Base-by-base conservation (phyloP, 2,113 vertebrate species). In the Ramphastos sulfuratus region DNA sequence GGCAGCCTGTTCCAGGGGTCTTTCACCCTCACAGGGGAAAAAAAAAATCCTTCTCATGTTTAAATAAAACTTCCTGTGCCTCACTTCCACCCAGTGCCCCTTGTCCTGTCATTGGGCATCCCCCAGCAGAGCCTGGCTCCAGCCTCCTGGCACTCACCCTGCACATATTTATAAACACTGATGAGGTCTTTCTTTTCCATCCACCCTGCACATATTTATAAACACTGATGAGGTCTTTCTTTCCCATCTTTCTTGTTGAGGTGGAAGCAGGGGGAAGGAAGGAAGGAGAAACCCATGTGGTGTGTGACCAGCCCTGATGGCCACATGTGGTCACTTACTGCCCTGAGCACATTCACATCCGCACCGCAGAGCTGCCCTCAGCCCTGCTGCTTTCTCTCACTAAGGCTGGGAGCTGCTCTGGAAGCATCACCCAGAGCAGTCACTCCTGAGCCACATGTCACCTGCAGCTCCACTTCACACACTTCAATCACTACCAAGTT, bases 221-320 rank as follows among this genome's bases (percentile, higher is more conserved):
- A 42, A 11, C 39, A 42, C 13, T 42, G 39, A 42, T 42, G 39
- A 42, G 39, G 39, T 42, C 39, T 14, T 42, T 42, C 39, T 14
- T 42, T 42, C 42, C 42, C 64, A n/a, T 39, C 75, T 31, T 76
- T 30, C 37, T 48, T 48, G 27, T 12, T n/a, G 9, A 54, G 58
- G 39, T 0, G 1, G 30, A 11, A 54, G 27, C 1, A 0, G 37
- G 44, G 25, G 52, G 37, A 23, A 24, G 52, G 37, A 23, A 78
- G 54, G 78, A 66, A 59, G 81, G 50, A 76, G 81, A 46, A 60
- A 31, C 19, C 19, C 4, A 1, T 37, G 56, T 12, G 2, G 69
- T 54, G 61, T n/a, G 63, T 33, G 44, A 30, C 23, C 74, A 63
- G 85, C 69, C 35, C 14, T 33, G 33, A 75, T 3, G 31, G 75